A percentile compares a stretch with the other conserved stretches of the same genome.
These are phyloP conservation scores for Agriotes lineatus DNA, from an alignment of 2,888 invertebrate species.

Conservation along the genomic window DNA sequence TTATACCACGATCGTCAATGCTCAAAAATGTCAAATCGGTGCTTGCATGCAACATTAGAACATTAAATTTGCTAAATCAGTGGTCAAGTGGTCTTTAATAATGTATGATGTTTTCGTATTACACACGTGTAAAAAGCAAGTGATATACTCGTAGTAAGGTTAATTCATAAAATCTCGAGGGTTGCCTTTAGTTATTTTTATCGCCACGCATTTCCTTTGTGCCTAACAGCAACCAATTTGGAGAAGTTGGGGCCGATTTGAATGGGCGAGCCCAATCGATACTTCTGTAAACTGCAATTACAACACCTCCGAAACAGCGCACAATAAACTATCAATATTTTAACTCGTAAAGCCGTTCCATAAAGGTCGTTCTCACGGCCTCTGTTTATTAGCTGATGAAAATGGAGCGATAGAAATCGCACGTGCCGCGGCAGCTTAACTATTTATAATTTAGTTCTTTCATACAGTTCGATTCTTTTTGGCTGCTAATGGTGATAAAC, in stretches of 20 bases:
- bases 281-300: constrained; percentile 27
- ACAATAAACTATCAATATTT: constrained; percentile 39
- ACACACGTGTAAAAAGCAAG: too few species aligned
- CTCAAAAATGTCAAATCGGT: too few species aligned
- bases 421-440: constrained; percentile 51
- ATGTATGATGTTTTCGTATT: too few species aligned
- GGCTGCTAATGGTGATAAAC: constrained; percentile 32
- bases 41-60: too few species aligned
- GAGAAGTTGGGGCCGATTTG: constrained; percentile 14
- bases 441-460: constrained; percentile 49
- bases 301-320: constrained; percentile 24
- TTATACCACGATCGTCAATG: too few species aligned
- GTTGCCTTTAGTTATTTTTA: too few species aligned
- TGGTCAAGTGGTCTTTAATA: too few species aligned
- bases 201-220: too few species aligned
- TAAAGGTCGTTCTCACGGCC: constrained; percentile 38
- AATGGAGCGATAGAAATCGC: constrained; percentile 47
- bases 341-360: constrained; percentile 33
- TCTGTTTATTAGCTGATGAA: constrained; percentile 48
- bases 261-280: constrained; percentile 25
- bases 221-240: neutral
- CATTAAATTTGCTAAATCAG: too few species aligned
- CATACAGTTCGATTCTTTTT: constrained; percentile 32
- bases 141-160: too few species aligned
- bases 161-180: too few species aligned